These are phyloP conservation scores for Erpornis zantholeuca DNA, from an alignment of 2,113 vertebrate species.

Conservation along the genomic window DNA sequence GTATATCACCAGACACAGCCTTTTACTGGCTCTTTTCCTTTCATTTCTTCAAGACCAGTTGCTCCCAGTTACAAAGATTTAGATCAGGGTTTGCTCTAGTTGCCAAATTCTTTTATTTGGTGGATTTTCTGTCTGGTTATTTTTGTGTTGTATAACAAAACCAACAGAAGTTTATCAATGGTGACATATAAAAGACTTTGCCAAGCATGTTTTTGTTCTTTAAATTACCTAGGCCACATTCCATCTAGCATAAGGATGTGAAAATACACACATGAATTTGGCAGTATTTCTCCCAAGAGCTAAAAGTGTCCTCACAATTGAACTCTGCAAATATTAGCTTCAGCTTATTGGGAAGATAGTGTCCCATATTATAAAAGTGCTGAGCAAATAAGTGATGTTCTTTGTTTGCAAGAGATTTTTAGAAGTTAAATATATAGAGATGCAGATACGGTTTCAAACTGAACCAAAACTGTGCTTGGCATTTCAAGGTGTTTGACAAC, in stretches of 20 bases:
- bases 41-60: neutral
- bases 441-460: neutral
- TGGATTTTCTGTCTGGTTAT: neutral
- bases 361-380: constrained; percentile 15
- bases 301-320: neutral
- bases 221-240: neutral
- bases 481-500: neutral
- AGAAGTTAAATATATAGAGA: neutral
- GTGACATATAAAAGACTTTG: neutral
- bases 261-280: neutral
- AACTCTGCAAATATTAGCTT: constrained; percentile 53
- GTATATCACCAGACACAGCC: neutral
- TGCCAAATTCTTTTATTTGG: neutral
- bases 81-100: neutral
- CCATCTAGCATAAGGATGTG: neutral
- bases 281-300: neutral
- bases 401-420: constrained; percentile 33
- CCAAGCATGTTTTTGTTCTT: neutral
- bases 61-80: neutral
- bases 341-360: constrained; percentile 6
- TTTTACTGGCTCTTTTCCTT: neutral
- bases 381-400: constrained; percentile 19
- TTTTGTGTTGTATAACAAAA: neutral
- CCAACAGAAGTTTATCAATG: neutral
- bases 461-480: neutral